A percentile compares a stretch with the other conserved stretches of the same genome.
Conservation (phyloP, 2,888 invertebrate genomes). For the Cryptosula pallasiana region DNA sequence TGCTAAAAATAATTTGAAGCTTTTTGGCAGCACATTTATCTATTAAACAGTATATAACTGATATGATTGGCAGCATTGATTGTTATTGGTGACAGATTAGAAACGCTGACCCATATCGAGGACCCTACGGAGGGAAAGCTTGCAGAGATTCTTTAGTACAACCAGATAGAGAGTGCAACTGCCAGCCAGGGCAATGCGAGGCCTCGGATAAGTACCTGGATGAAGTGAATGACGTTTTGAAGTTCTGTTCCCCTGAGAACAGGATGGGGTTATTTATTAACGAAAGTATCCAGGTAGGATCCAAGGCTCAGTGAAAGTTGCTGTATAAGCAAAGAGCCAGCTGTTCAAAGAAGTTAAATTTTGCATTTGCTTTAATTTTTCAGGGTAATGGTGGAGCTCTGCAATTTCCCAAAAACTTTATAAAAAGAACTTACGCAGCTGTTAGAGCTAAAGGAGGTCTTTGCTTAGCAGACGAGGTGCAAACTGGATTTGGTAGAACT, state of each 20-base stretch:
- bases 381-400: slow-evolving; percentile 86
- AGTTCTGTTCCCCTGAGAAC: slow-evolving; percentile 68
- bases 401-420: slow-evolving; percentile 82
- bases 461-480: slow-evolving; percentile 90
- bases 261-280: slow-evolving; percentile 85
- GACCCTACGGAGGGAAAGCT: slow-evolving; percentile 79
- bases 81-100: slow-evolving; percentile 61
- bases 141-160: slow-evolving; percentile 78
- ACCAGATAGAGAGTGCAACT: slow-evolving; percentile 65
- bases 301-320: too few species aligned
- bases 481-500: slow-evolving; percentile 91
- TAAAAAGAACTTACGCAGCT: slow-evolving; percentile 72
- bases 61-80: too few species aligned
- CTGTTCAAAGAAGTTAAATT: too few species aligned
- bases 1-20: too few species aligned
- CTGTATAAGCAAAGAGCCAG: too few species aligned
- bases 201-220: slow-evolving; percentile 75
- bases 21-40: too few species aligned
- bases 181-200: slow-evolving; percentile 61
- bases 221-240: slow-evolving; percentile 74
- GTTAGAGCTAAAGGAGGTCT: slow-evolving; percentile 78
- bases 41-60: too few species aligned
- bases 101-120: slow-evolving; percentile 86
- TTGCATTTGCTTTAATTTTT: too few species aligned
- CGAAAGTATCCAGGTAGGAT: slow-evolving; percentile 79